A percentile compares a stretch with the other conserved stretches of the same genome.
phyloP scores from a whole-genome alignment of 2,888 invertebrate species.

The Temnothorax rugatulus region DNA sequence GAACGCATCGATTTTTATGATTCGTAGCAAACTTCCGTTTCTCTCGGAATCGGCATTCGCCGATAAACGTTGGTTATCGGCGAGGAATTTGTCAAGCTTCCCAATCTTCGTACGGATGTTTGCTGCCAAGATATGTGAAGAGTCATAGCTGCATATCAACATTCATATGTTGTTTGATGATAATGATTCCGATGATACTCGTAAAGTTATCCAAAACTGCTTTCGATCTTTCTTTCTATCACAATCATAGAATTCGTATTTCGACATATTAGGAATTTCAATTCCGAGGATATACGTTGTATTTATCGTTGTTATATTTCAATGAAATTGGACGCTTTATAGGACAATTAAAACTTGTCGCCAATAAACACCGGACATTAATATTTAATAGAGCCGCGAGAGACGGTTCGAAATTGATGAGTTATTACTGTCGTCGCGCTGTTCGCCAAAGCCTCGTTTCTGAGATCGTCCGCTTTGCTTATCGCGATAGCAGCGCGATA shows the following conservation, averaged over 20 bases:
- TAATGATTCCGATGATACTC: background rate
- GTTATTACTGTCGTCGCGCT: background rate
- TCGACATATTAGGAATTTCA: background rate
- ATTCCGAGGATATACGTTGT: background rate
- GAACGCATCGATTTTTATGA: slow-evolving; percentile 15
- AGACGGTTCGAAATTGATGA: background rate
- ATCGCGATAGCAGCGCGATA: background rate
- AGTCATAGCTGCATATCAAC: background rate
- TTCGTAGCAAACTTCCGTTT: slow-evolving; percentile 62
- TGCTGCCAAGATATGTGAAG: slow-evolving; percentile 27
- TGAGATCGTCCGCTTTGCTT: background rate
- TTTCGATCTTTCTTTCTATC: background rate
- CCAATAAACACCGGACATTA: background rate
- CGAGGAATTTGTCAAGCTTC: slow-evolving; percentile 67
- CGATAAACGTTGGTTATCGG: slow-evolving; percentile 6
- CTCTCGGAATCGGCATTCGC: slow-evolving; percentile 60
- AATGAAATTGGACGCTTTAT: background rate
- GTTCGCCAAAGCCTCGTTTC: background rate
- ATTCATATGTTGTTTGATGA: background rate
- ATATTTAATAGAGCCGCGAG: background rate
- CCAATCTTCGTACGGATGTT: slow-evolving; percentile 66
- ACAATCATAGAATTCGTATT: background rate
- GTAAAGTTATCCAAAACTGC: background rate
- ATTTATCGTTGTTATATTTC: background rate
- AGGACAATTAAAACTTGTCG: background rate